These are phyloP conservation scores for Crossoptilon crossoptilon DNA, from an alignment of 2,797 vertebrate species.

Conservation along the genomic window DNA sequence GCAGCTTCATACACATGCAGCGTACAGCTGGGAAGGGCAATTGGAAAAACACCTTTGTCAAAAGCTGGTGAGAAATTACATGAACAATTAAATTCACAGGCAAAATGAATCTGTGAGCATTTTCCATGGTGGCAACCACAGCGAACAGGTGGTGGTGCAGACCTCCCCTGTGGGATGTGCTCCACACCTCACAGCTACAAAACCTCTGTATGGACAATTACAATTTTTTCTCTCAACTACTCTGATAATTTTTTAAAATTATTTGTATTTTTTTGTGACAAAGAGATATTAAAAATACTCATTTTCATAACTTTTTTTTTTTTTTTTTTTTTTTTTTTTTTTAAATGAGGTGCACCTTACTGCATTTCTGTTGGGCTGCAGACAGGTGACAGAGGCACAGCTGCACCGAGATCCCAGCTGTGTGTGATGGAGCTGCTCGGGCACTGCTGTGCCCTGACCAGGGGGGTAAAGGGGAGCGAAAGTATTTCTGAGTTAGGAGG, in stretches of 20 bases:
- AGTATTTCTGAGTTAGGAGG: too few species aligned
- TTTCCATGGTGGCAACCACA: neutral
- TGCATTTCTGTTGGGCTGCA: too few species aligned
- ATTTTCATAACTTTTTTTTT: neutral
- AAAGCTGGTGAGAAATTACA: neutral
- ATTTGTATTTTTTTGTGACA: neutral
- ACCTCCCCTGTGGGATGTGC: neutral
- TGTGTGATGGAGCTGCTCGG: too few species aligned
- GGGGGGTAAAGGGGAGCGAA: too few species aligned
- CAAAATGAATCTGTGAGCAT: rapidly evolving
- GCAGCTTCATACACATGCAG: too few species aligned
- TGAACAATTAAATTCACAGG: rapidly evolving
- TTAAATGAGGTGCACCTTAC: neutral
- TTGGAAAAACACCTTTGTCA: neutral
- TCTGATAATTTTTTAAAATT: neutral
- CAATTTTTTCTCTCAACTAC: neutral
- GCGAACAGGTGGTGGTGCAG: rapidly evolving
- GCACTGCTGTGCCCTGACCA: too few species aligned
- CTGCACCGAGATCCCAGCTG: too few species aligned
- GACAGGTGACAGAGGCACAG: too few species aligned
- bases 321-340: neutral
- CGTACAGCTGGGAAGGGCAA: neutral
- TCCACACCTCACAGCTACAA: neutral
- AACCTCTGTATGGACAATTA: neutral
- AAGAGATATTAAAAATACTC: neutral